Evolutionary conservation across 2,797 vertebrate species (phyloP).

Genomic region (Meriones psammophilus): DNA sequence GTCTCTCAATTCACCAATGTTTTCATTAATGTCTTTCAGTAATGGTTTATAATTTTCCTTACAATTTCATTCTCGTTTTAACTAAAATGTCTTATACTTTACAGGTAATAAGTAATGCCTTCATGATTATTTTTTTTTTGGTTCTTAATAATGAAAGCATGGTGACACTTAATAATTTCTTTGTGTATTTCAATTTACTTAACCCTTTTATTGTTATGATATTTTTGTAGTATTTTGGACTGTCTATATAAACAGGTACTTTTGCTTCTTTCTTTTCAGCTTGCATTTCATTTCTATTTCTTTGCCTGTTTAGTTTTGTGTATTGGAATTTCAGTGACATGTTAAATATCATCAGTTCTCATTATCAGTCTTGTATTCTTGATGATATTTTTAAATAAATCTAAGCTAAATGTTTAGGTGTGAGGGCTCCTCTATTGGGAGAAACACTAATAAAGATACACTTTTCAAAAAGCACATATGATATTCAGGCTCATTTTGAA

Average conservation of each 20-base stretch:
- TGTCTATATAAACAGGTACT: background rate
- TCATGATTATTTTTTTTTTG: constrained; percentile 12
- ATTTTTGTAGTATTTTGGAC: background rate
- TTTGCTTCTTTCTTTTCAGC: background rate
- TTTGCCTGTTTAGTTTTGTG: background rate
- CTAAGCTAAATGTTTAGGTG: background rate
- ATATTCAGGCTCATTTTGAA: background rate
- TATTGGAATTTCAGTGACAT: background rate
- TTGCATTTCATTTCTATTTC: background rate
- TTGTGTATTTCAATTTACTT: background rate
- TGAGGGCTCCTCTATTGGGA: background rate
- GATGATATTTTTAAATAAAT: background rate
- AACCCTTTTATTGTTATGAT: background rate
- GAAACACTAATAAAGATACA: background rate
- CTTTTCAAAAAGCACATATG: background rate
- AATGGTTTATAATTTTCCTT: constrained; percentile 28
- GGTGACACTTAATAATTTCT: background rate
- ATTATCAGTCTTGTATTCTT: background rate
- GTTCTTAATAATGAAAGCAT: background rate
- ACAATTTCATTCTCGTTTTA: constrained; percentile 33
- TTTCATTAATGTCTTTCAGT: background rate
- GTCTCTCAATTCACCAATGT: background rate
- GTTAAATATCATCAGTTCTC: background rate
- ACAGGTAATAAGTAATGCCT: background rate
- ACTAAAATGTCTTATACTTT: background rate